Evolutionary conservation across 2,113 vertebrate genomes (phyloP), one percentile per base, ranked within the genome.

Genomic region (Mormyrus iriodes): DNA sequence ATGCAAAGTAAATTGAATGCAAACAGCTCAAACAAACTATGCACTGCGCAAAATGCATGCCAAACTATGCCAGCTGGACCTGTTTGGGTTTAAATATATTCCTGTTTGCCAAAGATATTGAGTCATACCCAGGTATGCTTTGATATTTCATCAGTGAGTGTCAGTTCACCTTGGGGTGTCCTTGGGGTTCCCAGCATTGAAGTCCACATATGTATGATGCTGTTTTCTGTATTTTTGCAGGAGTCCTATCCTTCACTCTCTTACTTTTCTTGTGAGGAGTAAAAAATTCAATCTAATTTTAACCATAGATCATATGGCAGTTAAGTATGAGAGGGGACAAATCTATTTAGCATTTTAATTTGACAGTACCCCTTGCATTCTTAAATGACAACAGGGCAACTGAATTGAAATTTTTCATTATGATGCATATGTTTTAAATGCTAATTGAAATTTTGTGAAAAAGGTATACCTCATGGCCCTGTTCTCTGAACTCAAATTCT

Each of bases 51-150:
- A 85, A 24, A 46, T 49, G 82, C 82, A 48, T 49, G 82, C 24
- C 82, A 85, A 61, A 89, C 84, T 76, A 88, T 88, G 46, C 79
- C 73, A 89, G 85, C 85, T 82, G 49, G 69, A 24, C 73, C 73
- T 19, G 35, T 42, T 42, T 44, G 83, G 79, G 52, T 92, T 91
- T 92, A 92, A 90, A 93, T 92, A 90, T 88, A 91, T 90, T 55
- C 49, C 88, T 90, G 88, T 84, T 90, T 91, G 91, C 91, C 92
- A 93, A 93, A 92, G 92, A 93, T 88, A 89, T 88, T 88, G 89
- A 90, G 88, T 92, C 65, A 90, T 69, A 85, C 91, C 58, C 88
- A 88, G 42, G 89, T 91, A 89, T 85, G n/a, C 46, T 85, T 85
- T 85, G 35, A 79, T 79, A 79, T 79, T 79, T 42, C 13, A 79